Evolutionary conservation across 2,797 vertebrate genomes (phyloP), one percentile per base, ranked within the genome.

Genomic region (Dendrocincla tyrannina): DNA sequence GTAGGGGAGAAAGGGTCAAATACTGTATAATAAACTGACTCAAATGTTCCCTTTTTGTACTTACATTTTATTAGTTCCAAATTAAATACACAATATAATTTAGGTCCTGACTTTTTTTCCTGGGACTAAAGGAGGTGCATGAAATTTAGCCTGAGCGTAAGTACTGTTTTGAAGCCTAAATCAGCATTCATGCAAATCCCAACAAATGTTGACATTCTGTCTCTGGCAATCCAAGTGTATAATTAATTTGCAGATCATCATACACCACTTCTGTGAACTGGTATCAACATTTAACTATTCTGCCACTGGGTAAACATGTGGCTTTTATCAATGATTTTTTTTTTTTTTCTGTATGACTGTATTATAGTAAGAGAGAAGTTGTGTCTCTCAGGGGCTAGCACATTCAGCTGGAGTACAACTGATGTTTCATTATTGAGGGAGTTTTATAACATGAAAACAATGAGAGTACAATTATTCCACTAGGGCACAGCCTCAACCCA

Each of bases 11-110:
- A 85, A 88, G 58, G 74, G 93, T 95, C 95, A 97, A 95, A 73
- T 76, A 88, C 67, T 69, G 46, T 83, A 91, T 74, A 90, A 96
- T 72, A 92, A 91, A 85, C 60, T 68, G 79, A 88, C 55, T 70
- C 37, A 18, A 94, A 73, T 69, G 28, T 72, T 97, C 42, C 11
- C 4, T 76, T 83, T 85, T 85, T 82, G n/a, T 62, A 28, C 9
- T 72, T 41, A 23, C 13, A 44, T 96, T 96, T 96, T 92, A 93
- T 91, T 93, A 93, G 66, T 87, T 94, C 63, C 66, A 92, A 93
- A 93, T 74, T 52, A 91, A 95, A 82, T 42, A 82, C 52, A 70
- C 67, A 67, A 32, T 60, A 85, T 79, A 49, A 64, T 90, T 63
- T 86, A 91, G 30, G 33, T 89, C 62, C 46, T 83, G 62, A 75